Base-by-base conservation (phyloP, 92 coral and sea anemone species). In the Desmophyllum pertusum region DNA sequence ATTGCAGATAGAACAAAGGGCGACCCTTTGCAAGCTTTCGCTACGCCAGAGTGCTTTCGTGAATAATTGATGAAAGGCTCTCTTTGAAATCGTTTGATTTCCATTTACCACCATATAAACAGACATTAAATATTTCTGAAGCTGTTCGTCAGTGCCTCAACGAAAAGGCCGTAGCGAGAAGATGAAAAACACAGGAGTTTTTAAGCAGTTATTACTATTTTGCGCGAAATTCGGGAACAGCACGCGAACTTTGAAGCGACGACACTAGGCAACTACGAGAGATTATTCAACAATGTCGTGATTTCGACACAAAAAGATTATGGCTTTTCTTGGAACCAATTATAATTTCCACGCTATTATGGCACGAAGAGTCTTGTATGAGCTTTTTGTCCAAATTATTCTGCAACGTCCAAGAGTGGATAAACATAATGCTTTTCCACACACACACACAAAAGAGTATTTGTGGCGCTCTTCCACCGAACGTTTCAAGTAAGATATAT, bases 71-170 rank as follows among this genome's bases (percentile, higher is more conserved):
- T 82, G 79, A 38, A 73, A 33, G 37, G 76, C 59, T 64, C 81
- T 51, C 69, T 75, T 87, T 64, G 80, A 87, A 87, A 81, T 87
- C 75, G 74, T 67, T 70, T 71, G 85, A 84, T 88, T 84, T 84
- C 68, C 81, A 73, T 70, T 74, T 88, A 84, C 83, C 83, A 84
- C 86, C 86, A 72, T 39, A 57, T 73, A 55, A 61, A 82, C 70
- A 38, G 39, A 66, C 86, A 73, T 71, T 72, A 73, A 82, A 82
- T 82, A 82, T 82, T 82, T 82, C 78, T 45, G 72, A 82, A 35
- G 78, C 72, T 72, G 86, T 82, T 70, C 68, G 61, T 23, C 39
- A 62, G 29, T 41, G 57, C 59, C 40, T 37, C 67, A 51, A 65
- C 35, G 41, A 66, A 46, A 38, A 36, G 52, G 6, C 17, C n/a